These are phyloP conservation scores for Paralvinella palmiformis DNA, from an alignment of 1,140 invertebrate genomes.

Conservation along the genomic window DNA sequence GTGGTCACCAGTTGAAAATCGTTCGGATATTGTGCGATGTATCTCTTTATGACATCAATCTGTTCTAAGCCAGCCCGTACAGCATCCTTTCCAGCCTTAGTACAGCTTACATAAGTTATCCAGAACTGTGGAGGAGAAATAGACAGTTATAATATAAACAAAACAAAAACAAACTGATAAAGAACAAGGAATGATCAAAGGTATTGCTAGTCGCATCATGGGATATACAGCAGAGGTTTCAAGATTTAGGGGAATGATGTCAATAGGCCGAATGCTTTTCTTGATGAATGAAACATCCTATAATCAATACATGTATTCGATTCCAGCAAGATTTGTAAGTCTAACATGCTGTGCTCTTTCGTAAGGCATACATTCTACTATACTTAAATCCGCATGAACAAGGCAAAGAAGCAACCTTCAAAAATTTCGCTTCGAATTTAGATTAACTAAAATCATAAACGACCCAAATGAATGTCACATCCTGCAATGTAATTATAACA, in stretches of 20 bases:
- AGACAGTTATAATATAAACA: background rate
- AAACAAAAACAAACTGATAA: background rate
- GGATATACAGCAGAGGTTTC: background rate
- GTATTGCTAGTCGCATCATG: background rate
- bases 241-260: background rate
- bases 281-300: background rate
- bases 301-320: background rate
- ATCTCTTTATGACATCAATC: constrained; percentile 76
- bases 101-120: constrained; percentile 79
- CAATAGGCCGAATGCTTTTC: background rate
- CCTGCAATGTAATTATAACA: no score
- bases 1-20: constrained; percentile 71
- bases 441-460: no score
- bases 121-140: constrained; percentile 63
- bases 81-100: constrained; percentile 75
- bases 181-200: background rate
- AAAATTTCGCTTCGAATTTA: no score
- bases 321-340: no score
- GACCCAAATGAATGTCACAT: no score
- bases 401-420: no score
- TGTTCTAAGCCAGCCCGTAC: constrained; percentile 80
- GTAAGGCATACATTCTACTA: no score
- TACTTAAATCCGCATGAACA: no score
- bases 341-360: no score
- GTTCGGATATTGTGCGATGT: constrained; percentile 72